Percentiles rank a stretch among this genome's conserved stretches.
Evolutionary conservation across 2,888 invertebrate species (phyloP).

Genomic region (Venustoraphidia nigricollis): DNA sequence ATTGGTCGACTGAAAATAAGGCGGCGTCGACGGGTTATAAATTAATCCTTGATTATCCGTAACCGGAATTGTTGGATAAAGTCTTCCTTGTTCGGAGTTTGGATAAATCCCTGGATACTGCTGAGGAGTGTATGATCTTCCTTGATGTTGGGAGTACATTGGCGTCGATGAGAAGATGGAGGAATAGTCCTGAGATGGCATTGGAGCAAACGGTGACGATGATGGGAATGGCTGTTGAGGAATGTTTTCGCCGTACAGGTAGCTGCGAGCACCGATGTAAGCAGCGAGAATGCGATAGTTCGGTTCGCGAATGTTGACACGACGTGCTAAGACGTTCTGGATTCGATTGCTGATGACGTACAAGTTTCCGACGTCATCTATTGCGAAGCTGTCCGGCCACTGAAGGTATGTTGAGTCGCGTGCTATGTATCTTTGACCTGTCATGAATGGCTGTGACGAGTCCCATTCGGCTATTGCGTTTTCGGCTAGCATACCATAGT

Average conservation of each 20-base stretch:
- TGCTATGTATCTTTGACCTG: conserved; percentile 46
- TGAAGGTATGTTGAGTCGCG: conserved; percentile 51
- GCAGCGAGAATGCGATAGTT: conserved; percentile 54
- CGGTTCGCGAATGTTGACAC: conserved; percentile 37
- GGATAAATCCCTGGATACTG: no score
- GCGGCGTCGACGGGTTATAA: no score
- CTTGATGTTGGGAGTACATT: no score
- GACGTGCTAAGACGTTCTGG: conserved; percentile 46
- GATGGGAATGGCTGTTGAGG: no score
- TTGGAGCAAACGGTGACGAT: no score
- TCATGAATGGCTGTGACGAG: conserved; percentile 35
- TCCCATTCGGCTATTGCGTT: conserved; percentile 59
- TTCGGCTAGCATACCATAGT: conserved; percentile 51
- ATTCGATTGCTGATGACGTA: conserved; percentile 53
- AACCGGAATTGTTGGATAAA: no score
- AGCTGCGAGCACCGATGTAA: conserved; percentile 43
- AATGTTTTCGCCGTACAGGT: conserved; percentile 31
- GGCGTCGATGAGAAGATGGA: no score
- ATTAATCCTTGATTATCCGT: no score
- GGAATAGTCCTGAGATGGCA: no score
- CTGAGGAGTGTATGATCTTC: no score
- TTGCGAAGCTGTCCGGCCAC: conserved; percentile 57
- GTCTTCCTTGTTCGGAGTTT: no score
- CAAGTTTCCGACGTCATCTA: conserved; percentile 47
- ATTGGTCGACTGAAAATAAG: no score